These are phyloP conservation scores for Ligdia adustata DNA, from an alignment of 2,888 invertebrate genomes.

Conservation along the genomic window DNA sequence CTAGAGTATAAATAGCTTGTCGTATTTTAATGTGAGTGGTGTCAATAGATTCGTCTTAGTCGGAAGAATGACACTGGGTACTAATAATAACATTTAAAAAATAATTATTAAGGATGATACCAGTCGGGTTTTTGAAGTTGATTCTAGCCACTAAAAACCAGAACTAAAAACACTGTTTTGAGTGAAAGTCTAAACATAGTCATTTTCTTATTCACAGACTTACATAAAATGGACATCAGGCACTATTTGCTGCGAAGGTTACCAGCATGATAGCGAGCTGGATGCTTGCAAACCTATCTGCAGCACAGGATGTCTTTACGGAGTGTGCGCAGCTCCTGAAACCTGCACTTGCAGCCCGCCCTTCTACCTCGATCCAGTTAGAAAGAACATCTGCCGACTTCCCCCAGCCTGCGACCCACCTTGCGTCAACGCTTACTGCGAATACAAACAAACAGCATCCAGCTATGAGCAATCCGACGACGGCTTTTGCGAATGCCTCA, in stretches of 20 bases:
- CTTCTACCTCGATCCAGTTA: conserved; percentile 50
- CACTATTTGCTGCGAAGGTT: conserved; percentile 71
- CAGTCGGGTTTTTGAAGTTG: no score
- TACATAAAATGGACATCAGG: conserved; percentile 50
- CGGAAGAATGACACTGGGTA: no score
- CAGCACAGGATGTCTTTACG: conserved; percentile 72
- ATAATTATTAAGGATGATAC: no score
- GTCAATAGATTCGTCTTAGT: no score
- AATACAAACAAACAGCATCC: neutral
- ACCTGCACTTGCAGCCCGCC: conserved; percentile 64
- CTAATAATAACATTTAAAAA: no score
- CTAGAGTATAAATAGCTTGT: no score
- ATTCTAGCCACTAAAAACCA: no score
- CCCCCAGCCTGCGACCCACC: conserved; percentile 54
- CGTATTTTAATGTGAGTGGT: no score
- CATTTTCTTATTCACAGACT: conserved; percentile 44
- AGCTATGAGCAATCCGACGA: conserved; percentile 34
- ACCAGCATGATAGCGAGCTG: conserved; percentile 54
- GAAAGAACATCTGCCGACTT: conserved; percentile 56
- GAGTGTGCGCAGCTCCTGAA: conserved; percentile 68
- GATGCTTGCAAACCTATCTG: conserved; percentile 77
- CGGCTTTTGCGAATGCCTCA: conserved; percentile 61
- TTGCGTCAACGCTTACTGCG: conserved; percentile 65
- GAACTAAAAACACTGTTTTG: no score
- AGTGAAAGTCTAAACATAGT: no score